Evolutionary conservation across 2,888 invertebrate genomes (phyloP), one percentile per base, ranked within the genome.

Genomic region (Philaethria dido): DNA sequence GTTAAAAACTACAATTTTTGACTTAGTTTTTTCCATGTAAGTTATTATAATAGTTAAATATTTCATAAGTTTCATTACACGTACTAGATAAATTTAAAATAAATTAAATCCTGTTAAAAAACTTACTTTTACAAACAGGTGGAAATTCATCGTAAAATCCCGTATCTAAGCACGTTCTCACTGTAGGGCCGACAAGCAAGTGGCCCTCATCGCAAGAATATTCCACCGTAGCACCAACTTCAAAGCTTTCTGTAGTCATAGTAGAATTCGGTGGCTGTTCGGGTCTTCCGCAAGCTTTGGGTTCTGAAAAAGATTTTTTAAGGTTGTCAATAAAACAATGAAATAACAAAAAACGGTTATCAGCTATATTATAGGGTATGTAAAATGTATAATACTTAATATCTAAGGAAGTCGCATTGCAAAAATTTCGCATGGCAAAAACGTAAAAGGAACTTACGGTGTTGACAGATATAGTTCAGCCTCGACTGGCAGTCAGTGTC

Each of bases 101-200:
- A 25, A 50, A 50, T 4, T 14, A 22, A 0, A 50, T 13, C 2
- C 16, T 29, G 3, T 42, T 4, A n/a, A 57, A 16, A n/a, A 25
- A 3, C 95, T 95, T 89, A 98, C 98, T 95, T 95, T 97, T 97
- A 86, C 98, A 98, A 50, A 98, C 97, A 0, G 98, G 98, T 36
- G 98, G 97, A 80, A 98, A 98, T 83, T 98, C 98, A 76, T 97
- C 97, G 83, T 97, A 98, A 89, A 98, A 98, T 50, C 98, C 98
- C 5, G 97, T 98, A 72, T 98, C 96, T 50, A 98, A 93, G 74
- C 98, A 98, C 20, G 96, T 96, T 77, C 98, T 93, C 6, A 95
- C 94, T 0, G 96, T 94, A 0, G 98, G 98, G 1, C 98, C 98
- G 36, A 98, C 97, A 3, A 98, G 93, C 54, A 98, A 93, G 81